These are phyloP conservation scores for Frankliniella intonsa DNA, from an alignment of 2,888 invertebrate genomes.

Conservation along the genomic window DNA sequence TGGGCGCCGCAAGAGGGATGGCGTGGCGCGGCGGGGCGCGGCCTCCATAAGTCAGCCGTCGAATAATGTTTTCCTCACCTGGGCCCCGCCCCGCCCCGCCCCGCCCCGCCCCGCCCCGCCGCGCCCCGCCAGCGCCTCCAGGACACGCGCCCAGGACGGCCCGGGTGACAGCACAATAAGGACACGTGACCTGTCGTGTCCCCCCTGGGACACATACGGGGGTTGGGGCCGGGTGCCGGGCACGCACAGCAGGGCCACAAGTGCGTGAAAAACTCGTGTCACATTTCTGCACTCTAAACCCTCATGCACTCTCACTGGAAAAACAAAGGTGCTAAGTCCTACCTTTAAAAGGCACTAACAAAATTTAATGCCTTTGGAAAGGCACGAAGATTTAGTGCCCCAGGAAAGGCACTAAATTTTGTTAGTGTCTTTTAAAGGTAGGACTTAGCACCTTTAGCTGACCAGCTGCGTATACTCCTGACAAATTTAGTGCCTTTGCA, in stretches of 20 bases:
- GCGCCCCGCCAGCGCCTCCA: background rate
- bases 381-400: too few species aligned
- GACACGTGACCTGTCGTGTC: background rate
- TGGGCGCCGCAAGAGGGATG: constrained; percentile 4
- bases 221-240: background rate
- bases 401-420: too few species aligned
- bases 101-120: background rate
- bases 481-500: too few species aligned
- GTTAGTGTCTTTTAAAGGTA: too few species aligned
- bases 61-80: constrained; percentile 23
- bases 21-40: background rate
- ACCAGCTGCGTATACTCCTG: too few species aligned
- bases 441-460: too few species aligned
- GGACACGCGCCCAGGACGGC: background rate
- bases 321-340: too few species aligned
- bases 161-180: background rate
- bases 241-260: background rate
- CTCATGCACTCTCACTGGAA: too few species aligned
- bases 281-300: too few species aligned
- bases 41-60: background rate
- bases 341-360: too few species aligned
- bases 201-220: background rate
- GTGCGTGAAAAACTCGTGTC: background rate
- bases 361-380: too few species aligned
- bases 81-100: background rate